Evolutionary conservation across 2,888 invertebrate species (phyloP), one percentile per base, ranked within the genome.

Genomic region (Eugnorisma glareosa): DNA sequence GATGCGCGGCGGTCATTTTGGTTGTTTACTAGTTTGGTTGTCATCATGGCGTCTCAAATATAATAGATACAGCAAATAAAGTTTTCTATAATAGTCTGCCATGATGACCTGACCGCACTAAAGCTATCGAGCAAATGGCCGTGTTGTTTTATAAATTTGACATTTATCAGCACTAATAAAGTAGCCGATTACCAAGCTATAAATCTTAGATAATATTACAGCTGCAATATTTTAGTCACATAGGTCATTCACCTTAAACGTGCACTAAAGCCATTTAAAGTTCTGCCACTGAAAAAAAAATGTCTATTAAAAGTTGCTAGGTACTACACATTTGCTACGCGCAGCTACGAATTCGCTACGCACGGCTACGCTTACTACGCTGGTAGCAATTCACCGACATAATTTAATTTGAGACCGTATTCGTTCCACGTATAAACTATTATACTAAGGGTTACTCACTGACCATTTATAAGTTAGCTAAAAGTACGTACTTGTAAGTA

Each of bases 351-450:
- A 74, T 24, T 81, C 28, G 66, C 74, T 78, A 73, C 73, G 78
- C 78, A 40, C 40, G 40, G 57, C 35, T 81, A 81, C 70, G 79
- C 40, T 15, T 43, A 43, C 79, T 61, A 79, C 73, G 75, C 66
- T 51, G 63, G 81, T 73, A 82, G 82, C 57, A 43, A 45, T 28
- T 67, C 48, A 67, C 43, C 54, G 45, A 31, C n/a, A 24, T 45
- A 40, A 64, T 78, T 80, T 70, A 48, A 77, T 80, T 80, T 71
- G 24, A 40, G 4, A 61, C 18, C 48, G n/a, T 72, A 35, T 80
- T 77, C 40, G 48, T 61, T 59, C 71, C 21, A 59, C 45, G 40
- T 80, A 80, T 43, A 81, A 35, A 77, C 69, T 72, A 57, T 35
- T 72, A 54, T 54, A 43, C 73, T 74, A 3, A 40, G 13, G 40